Conservation (phyloP, 2,888 invertebrate genomes). For the Seladonia tumulorum region DNA sequence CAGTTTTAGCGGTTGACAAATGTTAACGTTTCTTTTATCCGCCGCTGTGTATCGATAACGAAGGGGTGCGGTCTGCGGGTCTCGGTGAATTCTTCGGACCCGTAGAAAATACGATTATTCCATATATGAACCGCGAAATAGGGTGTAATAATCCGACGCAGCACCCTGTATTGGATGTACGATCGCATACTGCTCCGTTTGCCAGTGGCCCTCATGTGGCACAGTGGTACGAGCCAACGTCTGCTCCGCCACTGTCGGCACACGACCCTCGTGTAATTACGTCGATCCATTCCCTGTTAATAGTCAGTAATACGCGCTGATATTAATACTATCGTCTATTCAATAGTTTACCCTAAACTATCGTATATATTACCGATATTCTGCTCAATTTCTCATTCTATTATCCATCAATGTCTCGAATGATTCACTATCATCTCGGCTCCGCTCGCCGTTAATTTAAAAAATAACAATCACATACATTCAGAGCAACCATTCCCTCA, state of each 20-base stretch:
- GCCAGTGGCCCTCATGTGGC: conserved; percentile 55
- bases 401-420: not conserved
- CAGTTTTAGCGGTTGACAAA: not conserved
- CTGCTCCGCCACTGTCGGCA: conserved; percentile 60
- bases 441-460: not conserved
- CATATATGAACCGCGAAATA: conserved; percentile 35
- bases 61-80: not conserved
- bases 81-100: not conserved
- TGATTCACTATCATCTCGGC: not conserved
- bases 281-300: conserved; percentile 70
- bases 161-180: conserved; percentile 52
- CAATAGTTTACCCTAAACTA: conserved; percentile 61
- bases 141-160: conserved; percentile 60
- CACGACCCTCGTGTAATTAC: conserved; percentile 67
- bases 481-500: not conserved
- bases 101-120: conserved; percentile 41
- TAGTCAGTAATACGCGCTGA: conserved; percentile 71
- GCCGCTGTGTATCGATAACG: not conserved
- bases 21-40: not conserved
- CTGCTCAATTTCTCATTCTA: conserved; percentile 22
- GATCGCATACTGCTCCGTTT: conserved; percentile 58
- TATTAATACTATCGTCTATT: conserved; percentile 63
- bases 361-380: conserved; percentile 40
- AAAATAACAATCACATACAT: no score
- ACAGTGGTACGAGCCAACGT: conserved; percentile 67